phyloP scores from a whole-genome alignment of 2,888 invertebrate species.

The Oscheius sp. region DNA sequence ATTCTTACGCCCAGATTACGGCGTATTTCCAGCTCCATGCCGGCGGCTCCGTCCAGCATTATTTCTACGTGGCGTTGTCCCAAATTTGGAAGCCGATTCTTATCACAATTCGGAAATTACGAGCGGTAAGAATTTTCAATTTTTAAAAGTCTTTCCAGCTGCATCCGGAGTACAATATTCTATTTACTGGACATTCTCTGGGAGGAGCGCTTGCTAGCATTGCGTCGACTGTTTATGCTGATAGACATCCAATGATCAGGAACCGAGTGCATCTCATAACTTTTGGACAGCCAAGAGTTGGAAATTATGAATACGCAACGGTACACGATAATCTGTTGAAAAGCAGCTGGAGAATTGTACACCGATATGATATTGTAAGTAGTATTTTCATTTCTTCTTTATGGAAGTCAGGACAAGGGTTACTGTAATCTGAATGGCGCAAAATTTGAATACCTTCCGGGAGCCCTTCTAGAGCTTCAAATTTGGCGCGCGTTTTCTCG shows the following conservation, averaged over 20 bases:
- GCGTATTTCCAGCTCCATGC: slow-evolving; percentile 49
- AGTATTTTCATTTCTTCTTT: too few relatives aligned
- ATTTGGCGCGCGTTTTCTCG: too few relatives aligned
- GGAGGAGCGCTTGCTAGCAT: slow-evolving; percentile 69
- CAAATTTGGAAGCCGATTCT: slow-evolving; percentile 59
- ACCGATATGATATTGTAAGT: slow-evolving; percentile 62
- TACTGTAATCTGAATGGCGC: background rate
- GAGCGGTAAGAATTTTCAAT: slow-evolving; percentile 2
- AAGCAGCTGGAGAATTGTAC: slow-evolving; percentile 60
- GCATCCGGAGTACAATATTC: slow-evolving; percentile 48
- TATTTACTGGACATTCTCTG: slow-evolving; percentile 69
- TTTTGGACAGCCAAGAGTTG: slow-evolving; percentile 71
- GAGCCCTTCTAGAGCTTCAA: too few relatives aligned
- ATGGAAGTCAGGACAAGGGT: too few relatives aligned
- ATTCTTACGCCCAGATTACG: too few relatives aligned
- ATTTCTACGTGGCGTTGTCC: slow-evolving; percentile 66
- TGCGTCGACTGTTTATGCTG: slow-evolving; percentile 63
- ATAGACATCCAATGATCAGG: slow-evolving; percentile 45
- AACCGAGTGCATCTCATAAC: slow-evolving; percentile 55
- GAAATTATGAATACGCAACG: slow-evolving; percentile 65
- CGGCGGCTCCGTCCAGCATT: slow-evolving; percentile 69
- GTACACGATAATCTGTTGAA: slow-evolving; percentile 61
- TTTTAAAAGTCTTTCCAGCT: slow-evolving; percentile 41
- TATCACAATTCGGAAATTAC: slow-evolving; percentile 28
- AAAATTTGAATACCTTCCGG: background rate